Evolutionary conservation across 1,140 invertebrate species (phyloP).

Genomic region (Chrysoperla carnea): DNA sequence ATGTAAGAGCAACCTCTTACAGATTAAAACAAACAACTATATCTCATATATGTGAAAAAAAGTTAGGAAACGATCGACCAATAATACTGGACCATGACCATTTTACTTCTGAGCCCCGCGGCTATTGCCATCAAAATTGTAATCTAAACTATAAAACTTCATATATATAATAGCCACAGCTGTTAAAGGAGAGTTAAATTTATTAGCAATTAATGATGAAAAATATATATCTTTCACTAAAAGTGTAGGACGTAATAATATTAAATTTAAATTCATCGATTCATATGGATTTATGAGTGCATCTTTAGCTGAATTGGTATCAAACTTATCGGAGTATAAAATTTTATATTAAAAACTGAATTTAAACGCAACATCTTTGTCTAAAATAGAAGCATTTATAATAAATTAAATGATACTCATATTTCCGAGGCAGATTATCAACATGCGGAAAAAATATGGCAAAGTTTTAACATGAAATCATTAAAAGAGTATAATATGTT

Average conservation of each 20-base stretch:
- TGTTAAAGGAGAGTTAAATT: slow-evolving; percentile 8
- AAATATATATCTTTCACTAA: slow-evolving; percentile 11
- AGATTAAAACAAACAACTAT: too few relatives aligned
- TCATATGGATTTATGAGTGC: slow-evolving; percentile 9
- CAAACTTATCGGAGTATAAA: slow-evolving; percentile 3
- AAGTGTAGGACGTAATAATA: slow-evolving; percentile 2
- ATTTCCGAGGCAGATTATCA: slow-evolving; percentile 16
- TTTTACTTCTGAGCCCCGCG: slow-evolving; percentile 12
- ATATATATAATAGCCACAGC: slow-evolving; percentile 7
- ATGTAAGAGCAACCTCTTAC: too few relatives aligned
- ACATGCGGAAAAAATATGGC: slow-evolving; percentile 20
- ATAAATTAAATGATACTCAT: slow-evolving; percentile 8
- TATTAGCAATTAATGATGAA: slow-evolving; percentile 9
- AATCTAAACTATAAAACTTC: slow-evolving; percentile 14
- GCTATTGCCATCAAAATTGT: too few relatives aligned
- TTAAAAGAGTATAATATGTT: slow-evolving; percentile 19
- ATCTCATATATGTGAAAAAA: too few relatives aligned
- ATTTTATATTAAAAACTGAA: slow-evolving; percentile 6
- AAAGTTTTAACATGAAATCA: slow-evolving; percentile 15
- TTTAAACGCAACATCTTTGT: slow-evolving; percentile 12
- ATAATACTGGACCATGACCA: slow-evolving; percentile 15
- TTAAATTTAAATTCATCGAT: slow-evolving; percentile 10
- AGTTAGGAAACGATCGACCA: too few relatives aligned
- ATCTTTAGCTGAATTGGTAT: slow-evolving; percentile 9
- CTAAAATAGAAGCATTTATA: slow-evolving; percentile 12